Evolutionary conservation across 1,140 invertebrate genomes (phyloP), one percentile per base, ranked within the genome.

Genomic region (Hormaphis cornu): DNA sequence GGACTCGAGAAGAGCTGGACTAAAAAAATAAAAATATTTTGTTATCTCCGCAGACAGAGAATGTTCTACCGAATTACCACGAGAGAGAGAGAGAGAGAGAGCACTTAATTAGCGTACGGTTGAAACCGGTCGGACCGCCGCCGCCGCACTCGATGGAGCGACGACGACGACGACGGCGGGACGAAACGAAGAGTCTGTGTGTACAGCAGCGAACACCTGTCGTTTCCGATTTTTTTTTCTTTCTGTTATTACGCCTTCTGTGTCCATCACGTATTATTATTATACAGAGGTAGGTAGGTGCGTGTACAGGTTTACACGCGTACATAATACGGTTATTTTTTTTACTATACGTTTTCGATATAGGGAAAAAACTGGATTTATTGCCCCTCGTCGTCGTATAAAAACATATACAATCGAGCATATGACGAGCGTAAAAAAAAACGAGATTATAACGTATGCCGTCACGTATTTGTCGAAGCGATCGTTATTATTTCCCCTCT

Each of bases 381-480:
- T 58, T 40, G 40, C 20, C 2, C 10, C 16, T 24, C 54, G 33
- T 24, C 22, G 46, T 26, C 44, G 10, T 10, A 16, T 24, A 16
- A 1, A 16, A 1, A 16, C 10, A 16, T 22, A 20, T 52, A 20
- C 30, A 20, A 10, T n/a, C 14, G 35, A 14, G 35, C 40, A n/a
- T n/a, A n/a, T n/a, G n/a, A n/a, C n/a, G n/a, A n/a, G n/a, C n/a
- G n/a, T n/a, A n/a, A n/a, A n/a, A n/a, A 24, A 37, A 40, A 58
- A 58, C 54, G 54, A 58, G 54, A 58, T 58, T 40, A 26, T 58
- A n/a, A n/a, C n/a, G n/a, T n/a, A n/a, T n/a, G n/a, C n/a, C n/a
- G n/a, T n/a, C n/a, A n/a, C n/a, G n/a, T n/a, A n/a, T n/a, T n/a
- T n/a, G n/a, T n/a, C n/a, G n/a, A n/a, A n/a, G n/a, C n/a, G n/a